phyloP scores from a whole-genome alignment of 2,113 vertebrate species.

The Benthochromis sp. region DNA sequence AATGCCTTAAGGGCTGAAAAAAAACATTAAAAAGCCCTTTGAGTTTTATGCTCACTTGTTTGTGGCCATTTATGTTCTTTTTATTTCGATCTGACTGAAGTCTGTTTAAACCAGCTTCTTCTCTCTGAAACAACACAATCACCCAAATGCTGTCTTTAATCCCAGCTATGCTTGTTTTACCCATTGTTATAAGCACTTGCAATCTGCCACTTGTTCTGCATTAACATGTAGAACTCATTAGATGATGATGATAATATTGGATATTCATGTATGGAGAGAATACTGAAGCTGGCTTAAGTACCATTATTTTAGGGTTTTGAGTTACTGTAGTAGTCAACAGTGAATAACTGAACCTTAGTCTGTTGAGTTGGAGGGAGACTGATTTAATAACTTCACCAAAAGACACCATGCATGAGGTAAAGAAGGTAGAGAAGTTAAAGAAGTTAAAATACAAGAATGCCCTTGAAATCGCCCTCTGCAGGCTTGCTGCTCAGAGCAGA shows the following conservation, averaged over 20 bases:
- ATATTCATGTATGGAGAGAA: neutral
- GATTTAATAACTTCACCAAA: neutral
- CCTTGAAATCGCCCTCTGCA: neutral
- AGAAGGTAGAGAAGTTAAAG: fast-evolving
- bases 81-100: neutral
- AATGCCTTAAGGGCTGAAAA: neutral
- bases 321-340: neutral
- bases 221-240: neutral
- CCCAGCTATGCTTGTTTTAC: neutral
- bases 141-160: neutral
- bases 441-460: neutral
- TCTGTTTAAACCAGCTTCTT: neutral
- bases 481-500: neutral
- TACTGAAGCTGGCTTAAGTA: neutral
- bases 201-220: neutral
- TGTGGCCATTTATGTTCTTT: neutral
- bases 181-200: neutral
- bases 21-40: neutral
- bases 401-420: neutral
- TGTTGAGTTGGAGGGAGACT: neutral
- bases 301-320: neutral
- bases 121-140: neutral
- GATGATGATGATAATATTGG: neutral
- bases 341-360: neutral
- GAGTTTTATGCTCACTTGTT: neutral